Evolutionary conservation across 2,113 vertebrate genomes (phyloP).

Genomic region (Neoarius graeffei): DNA sequence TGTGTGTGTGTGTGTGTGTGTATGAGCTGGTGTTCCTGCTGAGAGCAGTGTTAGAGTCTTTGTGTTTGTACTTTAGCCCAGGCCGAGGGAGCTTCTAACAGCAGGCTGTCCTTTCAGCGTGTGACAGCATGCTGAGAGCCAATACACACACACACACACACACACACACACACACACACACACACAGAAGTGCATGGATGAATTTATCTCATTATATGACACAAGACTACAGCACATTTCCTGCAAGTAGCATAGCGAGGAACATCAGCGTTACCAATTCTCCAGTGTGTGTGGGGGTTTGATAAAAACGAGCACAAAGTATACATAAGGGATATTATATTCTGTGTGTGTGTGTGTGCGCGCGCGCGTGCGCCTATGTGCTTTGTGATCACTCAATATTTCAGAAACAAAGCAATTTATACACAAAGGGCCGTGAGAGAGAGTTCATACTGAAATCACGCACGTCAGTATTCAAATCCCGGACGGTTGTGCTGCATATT

Average conservation of each 20-base stretch:
- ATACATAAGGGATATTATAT: conserved; percentile 5
- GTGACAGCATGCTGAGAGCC: conserved; percentile 30
- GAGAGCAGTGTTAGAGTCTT: conserved; percentile 27
- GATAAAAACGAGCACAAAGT: conserved; percentile 9
- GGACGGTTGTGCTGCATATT: not conserved
- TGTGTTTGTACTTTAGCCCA: conserved; percentile 39
- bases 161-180: conserved; percentile 3
- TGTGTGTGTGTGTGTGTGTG: conserved; percentile 20
- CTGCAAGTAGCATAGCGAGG: conserved; percentile 27
- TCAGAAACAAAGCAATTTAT: not conserved
- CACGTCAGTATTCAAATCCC: not conserved
- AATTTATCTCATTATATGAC: conserved; percentile 33
- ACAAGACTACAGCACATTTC: conserved; percentile 18
- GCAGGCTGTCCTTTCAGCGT: conserved; percentile 38
- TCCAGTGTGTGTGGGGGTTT: conserved; percentile 10
- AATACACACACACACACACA: conserved; percentile 37
- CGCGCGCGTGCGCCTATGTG: not conserved
- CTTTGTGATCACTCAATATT: not conserved
- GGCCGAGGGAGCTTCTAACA: conserved; percentile 33
- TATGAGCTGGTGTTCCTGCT: conserved; percentile 24
- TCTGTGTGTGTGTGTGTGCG: not conserved
- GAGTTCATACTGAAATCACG: not conserved
- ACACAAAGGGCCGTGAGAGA: not conserved
- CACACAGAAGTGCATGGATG: not conserved
- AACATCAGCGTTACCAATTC: conserved; percentile 17